Percentiles rank a stretch among this genome's conserved stretches.
Evolutionary conservation across 2,113 vertebrate genomes (phyloP).

Genomic region (Xenopus tropicalis): UCB_Xtro_10.0 CM004450.2:35183501-35184000

Average conservation of each 20-base stretch:
- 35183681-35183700: conserved; percentile 2
- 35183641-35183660: neutral
- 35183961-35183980: no score
- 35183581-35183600: neutral
- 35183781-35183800: conserved; percentile 22
- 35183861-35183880: no score
- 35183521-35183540: conserved; percentile 4
- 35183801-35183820: neutral
- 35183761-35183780: conserved; percentile 18
- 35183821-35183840: neutral
- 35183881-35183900: no score
- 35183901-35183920: no score
- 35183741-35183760: conserved; percentile 3
- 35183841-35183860: no score
- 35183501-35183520: conserved; percentile 21
- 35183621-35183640: neutral
- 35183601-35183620: neutral
- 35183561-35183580: conserved; percentile 30
- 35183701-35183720: conserved; percentile 25
- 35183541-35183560: conserved; percentile 19
- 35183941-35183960: no score
- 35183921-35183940: no score
- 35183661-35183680: neutral
- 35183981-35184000: no score
- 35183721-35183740: conserved; percentile 24